Conservation (phyloP, 1,140 invertebrate species). For the Euura saliciscinereae region DNA sequence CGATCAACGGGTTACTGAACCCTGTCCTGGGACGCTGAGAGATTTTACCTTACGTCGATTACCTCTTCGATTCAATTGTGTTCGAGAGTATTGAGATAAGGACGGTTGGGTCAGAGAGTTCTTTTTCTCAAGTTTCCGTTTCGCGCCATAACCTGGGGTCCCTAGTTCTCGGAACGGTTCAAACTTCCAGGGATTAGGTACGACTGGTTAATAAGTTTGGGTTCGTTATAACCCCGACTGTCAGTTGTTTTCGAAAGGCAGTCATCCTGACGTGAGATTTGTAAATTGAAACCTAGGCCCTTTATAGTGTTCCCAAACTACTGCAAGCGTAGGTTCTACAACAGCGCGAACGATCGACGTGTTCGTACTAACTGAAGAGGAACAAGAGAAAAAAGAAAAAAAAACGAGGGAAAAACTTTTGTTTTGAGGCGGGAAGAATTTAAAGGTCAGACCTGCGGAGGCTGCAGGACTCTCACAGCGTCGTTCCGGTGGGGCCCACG, state of each 20-base stretch:
- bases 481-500: slow-evolving; percentile 26
- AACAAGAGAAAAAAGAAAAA: no score
- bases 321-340: not conserved
- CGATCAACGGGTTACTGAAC: not conserved
- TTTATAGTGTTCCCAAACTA: not conserved
- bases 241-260: not conserved
- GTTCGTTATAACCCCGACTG: not conserved
- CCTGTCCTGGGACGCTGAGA: not conserved
- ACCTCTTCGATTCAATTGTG: no score
- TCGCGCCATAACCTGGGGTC: not conserved
- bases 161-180: not conserved
- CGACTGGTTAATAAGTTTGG: not conserved
- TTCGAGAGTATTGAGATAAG: no score
- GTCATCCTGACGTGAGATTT: not conserved
- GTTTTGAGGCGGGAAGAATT: slow-evolving; percentile 34
- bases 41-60: no score
- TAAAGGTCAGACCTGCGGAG: slow-evolving; percentile 28
- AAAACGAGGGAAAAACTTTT: not conserved
- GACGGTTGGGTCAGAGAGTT: no score
- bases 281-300: not conserved
- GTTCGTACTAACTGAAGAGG: no score
- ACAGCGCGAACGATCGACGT: no score
- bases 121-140: not conserved
- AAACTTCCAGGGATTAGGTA: not conserved
- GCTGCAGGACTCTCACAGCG: slow-evolving; percentile 21